Evolutionary conservation across 2,113 vertebrate species (phyloP).

Genomic region (Labeo rohita): DNA sequence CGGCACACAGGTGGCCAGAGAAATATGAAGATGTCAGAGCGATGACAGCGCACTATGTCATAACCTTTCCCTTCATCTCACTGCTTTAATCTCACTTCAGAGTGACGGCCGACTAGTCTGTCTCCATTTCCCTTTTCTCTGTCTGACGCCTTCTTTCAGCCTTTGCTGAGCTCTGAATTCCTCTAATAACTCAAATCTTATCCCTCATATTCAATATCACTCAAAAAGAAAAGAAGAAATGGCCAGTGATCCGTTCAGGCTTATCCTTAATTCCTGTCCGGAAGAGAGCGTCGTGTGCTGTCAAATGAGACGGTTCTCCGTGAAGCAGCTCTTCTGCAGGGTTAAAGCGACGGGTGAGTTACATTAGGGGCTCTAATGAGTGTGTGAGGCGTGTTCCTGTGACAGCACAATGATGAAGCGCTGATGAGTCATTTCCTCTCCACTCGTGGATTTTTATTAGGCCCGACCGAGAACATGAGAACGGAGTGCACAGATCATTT

Average conservation of each 20-base stretch:
- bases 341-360: too few relatives aligned
- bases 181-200: slow-evolving; percentile 65
- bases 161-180: slow-evolving; percentile 35
- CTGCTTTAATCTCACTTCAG: slow-evolving; percentile 62
- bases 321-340: slow-evolving; percentile 5
- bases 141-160: slow-evolving; percentile 4
- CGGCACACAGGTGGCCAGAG: slow-evolving; percentile 50
- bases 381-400: neutral
- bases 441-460: neutral
- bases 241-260: slow-evolving; percentile 48
- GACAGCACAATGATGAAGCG: neutral
- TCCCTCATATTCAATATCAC: slow-evolving; percentile 58
- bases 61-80: slow-evolving; percentile 54
- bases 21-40: slow-evolving; percentile 64
- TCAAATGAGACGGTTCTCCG: slow-evolving; percentile 46
- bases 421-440: slow-evolving; percentile 13
- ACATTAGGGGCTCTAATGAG: slow-evolving; percentile 23
- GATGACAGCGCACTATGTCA: slow-evolving; percentile 65
- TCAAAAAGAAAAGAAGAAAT: slow-evolving; percentile 37
- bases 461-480: neutral
- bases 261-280: slow-evolving; percentile 57
- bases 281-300: slow-evolving; percentile 58
- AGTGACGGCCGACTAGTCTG: slow-evolving; percentile 62
- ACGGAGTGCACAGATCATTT: neutral
- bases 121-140: neutral